phyloP scores from a whole-genome alignment of 2,113 vertebrate species.

The Vulpes vulpes region DNA sequence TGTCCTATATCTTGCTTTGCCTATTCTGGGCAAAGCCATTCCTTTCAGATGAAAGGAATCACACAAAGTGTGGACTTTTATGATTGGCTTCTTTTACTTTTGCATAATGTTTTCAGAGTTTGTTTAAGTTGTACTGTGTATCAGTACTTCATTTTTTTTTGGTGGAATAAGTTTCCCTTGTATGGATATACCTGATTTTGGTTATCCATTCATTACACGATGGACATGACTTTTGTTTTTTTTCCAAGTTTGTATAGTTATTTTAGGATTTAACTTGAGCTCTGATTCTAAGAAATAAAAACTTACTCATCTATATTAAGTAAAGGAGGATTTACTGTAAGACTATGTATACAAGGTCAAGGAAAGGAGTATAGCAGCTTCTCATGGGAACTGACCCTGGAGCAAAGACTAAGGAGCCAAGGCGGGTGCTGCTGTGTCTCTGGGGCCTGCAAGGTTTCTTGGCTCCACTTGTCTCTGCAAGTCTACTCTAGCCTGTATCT shows the following conservation, averaged over 20 bases:
- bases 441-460: background rate
- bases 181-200: background rate
- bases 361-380: background rate
- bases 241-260: background rate
- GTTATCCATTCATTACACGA: background rate
- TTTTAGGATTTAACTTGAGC: conserved; percentile 22
- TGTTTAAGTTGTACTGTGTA: background rate
- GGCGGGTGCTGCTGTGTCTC: background rate
- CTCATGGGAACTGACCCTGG: background rate
- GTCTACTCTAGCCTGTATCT: background rate
- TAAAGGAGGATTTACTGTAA: conserved; percentile 5
- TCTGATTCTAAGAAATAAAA: conserved; percentile 38
- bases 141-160: conserved; percentile 5
- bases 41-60: background rate
- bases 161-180: background rate
- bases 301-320: background rate
- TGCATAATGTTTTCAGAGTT: background rate
- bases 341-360: background rate
- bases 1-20: background rate
- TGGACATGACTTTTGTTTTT: background rate
- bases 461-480: background rate
- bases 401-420: background rate
- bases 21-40: background rate
- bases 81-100: background rate
- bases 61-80: background rate